Base-by-base conservation (phyloP, 2,113 vertebrate species). In the Scatophagus argus region DNA sequence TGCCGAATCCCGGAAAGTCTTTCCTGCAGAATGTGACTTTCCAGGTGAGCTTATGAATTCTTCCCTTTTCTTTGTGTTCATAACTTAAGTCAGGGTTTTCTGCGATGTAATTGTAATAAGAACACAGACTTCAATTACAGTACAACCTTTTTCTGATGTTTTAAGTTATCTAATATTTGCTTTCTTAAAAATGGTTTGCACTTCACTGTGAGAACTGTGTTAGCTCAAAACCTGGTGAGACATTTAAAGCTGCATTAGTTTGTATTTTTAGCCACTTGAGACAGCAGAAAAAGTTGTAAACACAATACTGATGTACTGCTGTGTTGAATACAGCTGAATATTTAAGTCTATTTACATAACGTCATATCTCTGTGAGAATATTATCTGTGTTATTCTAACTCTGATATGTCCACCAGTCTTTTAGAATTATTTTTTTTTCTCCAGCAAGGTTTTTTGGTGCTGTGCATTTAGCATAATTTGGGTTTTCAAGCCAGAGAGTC, bases 1-100 rank as follows among this genome's bases (percentile, higher is more conserved):
- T 92, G 0, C 93, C 93, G 0, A 75, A 91, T 39, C 93, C 93
- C 5, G 55, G 47, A 14, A 81, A 89, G 3, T 92, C 85, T 64
- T 89, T 88, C 80, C 74, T 77, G 27, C 63, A 85, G 32, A 44
- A 81, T 3, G 60, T 11, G 17, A 31, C 81, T 25, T 86, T 92
- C 5, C 74, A 81, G 79, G 91, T 92, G 63, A 78, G 77, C 6
- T 14, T 54, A n/a, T 39, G 27, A 27, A 36, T 32, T 60, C 1
- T 31, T n/a, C n/a, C n/a, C n/a, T 41, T 0, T 12, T 41, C 52
- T 34, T 56, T 47, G n/a, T 46, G 6, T 55, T 23, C n/a, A 31
- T 19, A 12, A 12, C 9, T n/a, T 39, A 27, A 27, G 34, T 16
- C 0, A 7, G 9, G 4, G 29, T 32, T 23, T 32, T 27, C 0